Percentiles rank a stretch among this genome's conserved stretches.
These are phyloP conservation scores for Tetranychus cinnabarinus DNA, from an alignment of 1,140 invertebrate species.

Conservation along the genomic window DNA sequence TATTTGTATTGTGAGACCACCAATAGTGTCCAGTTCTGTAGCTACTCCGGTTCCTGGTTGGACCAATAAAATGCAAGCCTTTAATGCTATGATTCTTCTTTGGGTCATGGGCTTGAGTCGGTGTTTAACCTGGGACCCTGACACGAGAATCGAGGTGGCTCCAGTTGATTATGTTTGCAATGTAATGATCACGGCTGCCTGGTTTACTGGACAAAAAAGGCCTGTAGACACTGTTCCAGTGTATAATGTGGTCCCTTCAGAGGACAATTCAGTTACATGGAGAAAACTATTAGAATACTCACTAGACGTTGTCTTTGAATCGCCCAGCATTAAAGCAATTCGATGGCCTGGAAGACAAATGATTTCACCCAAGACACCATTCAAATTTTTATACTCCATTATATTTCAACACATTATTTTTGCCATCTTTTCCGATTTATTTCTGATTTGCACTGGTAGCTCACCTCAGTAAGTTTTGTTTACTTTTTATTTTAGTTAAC, in stretches of 20 bases:
- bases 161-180: neutral
- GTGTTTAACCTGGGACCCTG: neutral
- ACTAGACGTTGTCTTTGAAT: neutral
- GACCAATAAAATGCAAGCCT: slow-evolving; percentile 91
- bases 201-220: neutral
- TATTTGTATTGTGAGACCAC: slow-evolving; percentile 5
- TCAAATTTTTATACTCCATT: neutral
- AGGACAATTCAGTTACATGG: neutral
- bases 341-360: neutral
- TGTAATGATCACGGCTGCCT: neutral
- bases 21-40: slow-evolving; percentile 1
- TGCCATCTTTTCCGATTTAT: neutral
- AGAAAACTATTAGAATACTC: neutral
- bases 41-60: slow-evolving; percentile 25
- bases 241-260: neutral
- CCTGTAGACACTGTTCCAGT: neutral
- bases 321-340: neutral
- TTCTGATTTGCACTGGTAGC: neutral
- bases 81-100: slow-evolving; percentile 79
- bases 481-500: too few species aligned
- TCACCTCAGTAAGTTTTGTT: neutral
- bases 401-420: neutral
- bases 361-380: neutral
- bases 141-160: neutral
- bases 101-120: slow-evolving; percentile 52